Evolutionary conservation across 1,140 invertebrate species (phyloP), one percentile per base, ranked within the genome.

Genomic region (Cyphomyrmex costatus): DNA sequence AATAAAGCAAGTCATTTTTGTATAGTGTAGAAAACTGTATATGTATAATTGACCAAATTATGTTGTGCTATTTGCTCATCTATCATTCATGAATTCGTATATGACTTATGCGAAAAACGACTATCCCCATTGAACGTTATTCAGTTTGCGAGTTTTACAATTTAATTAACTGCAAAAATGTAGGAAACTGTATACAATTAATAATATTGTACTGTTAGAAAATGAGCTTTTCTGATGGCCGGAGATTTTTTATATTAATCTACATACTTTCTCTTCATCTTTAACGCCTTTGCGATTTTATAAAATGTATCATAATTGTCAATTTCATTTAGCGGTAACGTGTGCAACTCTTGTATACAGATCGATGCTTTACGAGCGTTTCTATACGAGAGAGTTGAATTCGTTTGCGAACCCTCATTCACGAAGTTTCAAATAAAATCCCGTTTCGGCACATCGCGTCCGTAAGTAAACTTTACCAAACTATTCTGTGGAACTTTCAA

Each of bases 391-490:
- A 42, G 63, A 49, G 21, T 83, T 36, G 19, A 60, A 73, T 58
- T 71, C 27, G 53, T 30, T 71, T 60, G 27, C 36, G 19, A 53
- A 12, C 16, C 14, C 16, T 27, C 27, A 83, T 83, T 85, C 60
- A 19, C 21, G 2, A 65, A 85, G 60, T 85, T 85, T 33, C 71
- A 85, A 74, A 74, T 42, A 61, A 83, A 73, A 83, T 83, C 53
- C 27, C 24, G 53, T 74, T 36, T 46, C 68, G 24, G 56, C 14
- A 56, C 24, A 36, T 61, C 36, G 33, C 61, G 24, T 53, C 46
- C 46, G 60, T 85, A 65, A 85, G 16, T 60, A 85, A 85, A 85
- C 58, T 85, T 85, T 85, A 36, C 16, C 73, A 27, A 49, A 77
- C 71, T 51, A 76, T 85, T 33, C 27, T n/a, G 73, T 12, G 82